Conservation (phyloP, 2,113 vertebrate genomes). For the Lycocorax pyrrhopterus region DNA sequence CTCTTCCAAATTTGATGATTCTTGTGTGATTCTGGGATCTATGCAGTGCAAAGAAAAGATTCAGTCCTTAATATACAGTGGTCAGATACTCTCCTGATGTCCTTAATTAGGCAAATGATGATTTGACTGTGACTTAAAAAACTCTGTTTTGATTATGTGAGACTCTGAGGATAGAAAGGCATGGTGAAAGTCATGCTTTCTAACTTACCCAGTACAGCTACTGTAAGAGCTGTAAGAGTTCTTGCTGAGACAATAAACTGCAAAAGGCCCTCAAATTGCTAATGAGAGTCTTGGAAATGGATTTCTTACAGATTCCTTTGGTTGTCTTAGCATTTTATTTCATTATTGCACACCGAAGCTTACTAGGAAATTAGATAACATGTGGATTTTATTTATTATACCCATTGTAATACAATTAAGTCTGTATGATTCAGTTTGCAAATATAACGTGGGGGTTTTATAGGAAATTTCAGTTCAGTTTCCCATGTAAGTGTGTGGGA, state of each 20-base stretch:
- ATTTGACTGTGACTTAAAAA: background rate
- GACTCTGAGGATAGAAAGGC: background rate
- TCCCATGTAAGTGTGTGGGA: background rate
- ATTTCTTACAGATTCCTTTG: background rate
- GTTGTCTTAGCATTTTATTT: background rate
- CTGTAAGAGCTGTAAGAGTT: background rate
- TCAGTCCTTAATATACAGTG: background rate
- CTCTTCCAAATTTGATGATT: background rate
- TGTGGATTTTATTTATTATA: background rate
- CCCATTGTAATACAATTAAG: background rate
- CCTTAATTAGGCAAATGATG: background rate
- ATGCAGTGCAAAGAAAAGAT: background rate
- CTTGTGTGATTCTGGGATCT: background rate
- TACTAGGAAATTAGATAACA: background rate
- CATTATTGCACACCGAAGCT: background rate
- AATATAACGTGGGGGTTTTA: background rate
- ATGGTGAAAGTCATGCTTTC: background rate
- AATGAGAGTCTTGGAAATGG: background rate
- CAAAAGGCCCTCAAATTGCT: background rate
- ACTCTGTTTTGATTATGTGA: accelerated
- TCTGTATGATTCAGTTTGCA: background rate
- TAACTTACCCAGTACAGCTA: background rate
- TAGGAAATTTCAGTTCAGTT: background rate
- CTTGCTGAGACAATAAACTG: background rate
- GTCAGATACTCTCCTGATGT: background rate